Evolutionary conservation across 2,797 vertebrate genomes (phyloP), one percentile per base, ranked within the genome.

Genomic region (Scolopax rusticola): DNA sequence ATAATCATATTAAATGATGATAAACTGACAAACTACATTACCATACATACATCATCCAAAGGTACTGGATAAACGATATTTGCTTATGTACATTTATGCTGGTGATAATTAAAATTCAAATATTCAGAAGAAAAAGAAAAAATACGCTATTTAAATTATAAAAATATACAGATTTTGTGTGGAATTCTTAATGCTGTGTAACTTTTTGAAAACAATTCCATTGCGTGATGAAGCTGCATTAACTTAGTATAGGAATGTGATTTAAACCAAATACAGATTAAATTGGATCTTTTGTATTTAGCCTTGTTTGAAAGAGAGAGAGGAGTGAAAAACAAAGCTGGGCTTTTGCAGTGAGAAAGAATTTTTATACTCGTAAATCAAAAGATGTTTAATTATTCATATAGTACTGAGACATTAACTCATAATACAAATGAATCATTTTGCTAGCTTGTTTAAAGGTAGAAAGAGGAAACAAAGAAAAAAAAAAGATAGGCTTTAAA

Each of bases 61-160:
- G 94, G 76, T 96, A 96, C 70, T 82, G 87, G 88, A 95, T 95
- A 97, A 87, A 95, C 36, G 13, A 63, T 95, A 89, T 80, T 84
- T 96, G 80, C 80, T 90, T 96, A 97, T 97, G 91, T 97, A 95
- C 94, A 97, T 78, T 94, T 83, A 90, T 94, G 87, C 87, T 95
- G 96, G 95, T 76, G 93, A 97, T 92, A 96, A 96, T 96, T 94
- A 96, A 95, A 96, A 89, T 89, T 94, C 96, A 97, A 94, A 95
- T 93, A 95, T 93, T 90, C 91, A 96, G 89, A 92, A 95, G 83
- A 89, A 95, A 96, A 93, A 87, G 81, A 86, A 92, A 95, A 96
- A 96, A 57, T 7, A 82, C 2, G 59, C 92, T 91, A 89, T 94
- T 97, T 97, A 97, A 97, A 96, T 96, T 95, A 97, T 95, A 96